Evolutionary conservation across 2,888 invertebrate species (phyloP).

Genomic region (Sycophila texana): DNA sequence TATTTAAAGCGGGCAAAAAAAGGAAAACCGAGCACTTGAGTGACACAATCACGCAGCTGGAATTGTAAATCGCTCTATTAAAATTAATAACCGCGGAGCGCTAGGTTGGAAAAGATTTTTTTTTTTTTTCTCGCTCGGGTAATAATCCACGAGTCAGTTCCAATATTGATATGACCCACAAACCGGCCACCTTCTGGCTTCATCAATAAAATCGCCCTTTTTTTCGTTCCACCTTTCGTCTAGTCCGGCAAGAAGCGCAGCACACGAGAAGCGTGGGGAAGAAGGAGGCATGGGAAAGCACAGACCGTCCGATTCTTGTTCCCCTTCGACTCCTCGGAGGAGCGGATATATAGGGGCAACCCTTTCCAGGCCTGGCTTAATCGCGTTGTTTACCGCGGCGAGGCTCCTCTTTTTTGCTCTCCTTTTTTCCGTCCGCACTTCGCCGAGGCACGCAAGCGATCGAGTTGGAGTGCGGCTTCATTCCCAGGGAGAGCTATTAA

Average conservation of each 20-base stretch:
- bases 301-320: background rate
- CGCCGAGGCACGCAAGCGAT: too few species aligned
- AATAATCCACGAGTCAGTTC: background rate
- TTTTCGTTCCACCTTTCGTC: background rate
- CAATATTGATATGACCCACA: constrained; percentile 2
- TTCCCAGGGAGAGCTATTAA: constrained; percentile 21
- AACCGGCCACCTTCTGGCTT: background rate
- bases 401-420: background rate
- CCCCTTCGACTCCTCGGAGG: background rate
- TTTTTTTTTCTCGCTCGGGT: background rate
- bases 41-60: constrained; percentile 26
- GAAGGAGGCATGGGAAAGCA: constrained; percentile 20
- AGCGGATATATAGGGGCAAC: constrained; percentile 1
- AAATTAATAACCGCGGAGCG: constrained; percentile 11
- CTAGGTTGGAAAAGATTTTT: constrained; percentile 1
- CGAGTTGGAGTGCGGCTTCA: background rate
- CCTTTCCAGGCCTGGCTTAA: constrained; percentile 1
- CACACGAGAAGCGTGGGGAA: background rate
- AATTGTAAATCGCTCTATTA: constrained; percentile 23
- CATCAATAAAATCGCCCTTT: background rate
- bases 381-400: constrained; percentile 1
- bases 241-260: background rate
- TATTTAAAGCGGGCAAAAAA: background rate
- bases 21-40: background rate
- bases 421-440: too few species aligned